phyloP scores from a whole-genome alignment of 2,797 vertebrate species.

The Pogonophryne albipinna region DNA sequence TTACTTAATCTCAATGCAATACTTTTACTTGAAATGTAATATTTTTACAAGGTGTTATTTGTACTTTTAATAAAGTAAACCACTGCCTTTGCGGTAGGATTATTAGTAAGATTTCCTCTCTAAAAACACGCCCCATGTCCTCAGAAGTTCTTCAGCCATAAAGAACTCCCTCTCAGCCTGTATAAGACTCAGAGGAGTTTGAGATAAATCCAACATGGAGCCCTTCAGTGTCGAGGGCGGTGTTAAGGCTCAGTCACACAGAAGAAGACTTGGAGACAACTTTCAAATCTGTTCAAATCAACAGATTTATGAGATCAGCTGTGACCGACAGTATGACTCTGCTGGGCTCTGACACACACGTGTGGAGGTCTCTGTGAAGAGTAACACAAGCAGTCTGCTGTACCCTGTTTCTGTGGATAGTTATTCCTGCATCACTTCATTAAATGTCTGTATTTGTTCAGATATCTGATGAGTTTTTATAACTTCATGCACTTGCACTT shows the following conservation, averaged over 20 bases:
- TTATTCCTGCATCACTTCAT: background rate
- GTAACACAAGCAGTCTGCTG: too few species aligned
- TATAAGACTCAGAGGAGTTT: background rate
- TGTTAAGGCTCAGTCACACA: background rate
- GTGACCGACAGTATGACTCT: background rate
- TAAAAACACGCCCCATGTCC: background rate
- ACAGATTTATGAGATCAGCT: background rate
- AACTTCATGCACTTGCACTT: too few species aligned
- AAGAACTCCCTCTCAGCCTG: background rate
- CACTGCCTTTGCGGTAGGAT: background rate
- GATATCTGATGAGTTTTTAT: too few species aligned
- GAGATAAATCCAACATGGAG: background rate
- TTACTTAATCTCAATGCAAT: too few species aligned
- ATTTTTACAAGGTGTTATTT: too few species aligned
- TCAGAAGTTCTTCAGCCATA: background rate
- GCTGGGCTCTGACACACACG: background rate
- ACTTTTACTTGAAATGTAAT: too few species aligned
- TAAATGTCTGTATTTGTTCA: too few species aligned
- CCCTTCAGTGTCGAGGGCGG: background rate
- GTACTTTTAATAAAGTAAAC: too few species aligned
- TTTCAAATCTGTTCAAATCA: too few species aligned
- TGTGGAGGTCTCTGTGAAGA: too few species aligned
- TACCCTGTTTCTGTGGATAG: too few species aligned
- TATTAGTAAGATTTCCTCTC: slow-evolving; percentile 4
- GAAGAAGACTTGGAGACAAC: background rate